Evolutionary conservation across 2,113 vertebrate genomes (phyloP).

Genomic region (Fregetta grallaria): DNA sequence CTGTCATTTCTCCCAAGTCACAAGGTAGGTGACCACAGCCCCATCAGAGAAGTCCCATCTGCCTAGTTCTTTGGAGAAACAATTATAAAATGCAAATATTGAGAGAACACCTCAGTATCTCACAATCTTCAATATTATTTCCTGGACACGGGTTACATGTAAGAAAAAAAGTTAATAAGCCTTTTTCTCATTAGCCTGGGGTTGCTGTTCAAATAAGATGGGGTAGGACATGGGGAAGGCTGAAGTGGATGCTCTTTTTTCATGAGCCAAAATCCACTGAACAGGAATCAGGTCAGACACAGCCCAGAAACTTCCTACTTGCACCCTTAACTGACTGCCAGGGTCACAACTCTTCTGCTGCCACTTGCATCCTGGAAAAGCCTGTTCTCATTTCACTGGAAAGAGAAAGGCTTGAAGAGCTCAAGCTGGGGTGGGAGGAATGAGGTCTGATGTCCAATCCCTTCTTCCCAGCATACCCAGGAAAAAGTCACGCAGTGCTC

Average conservation of each 20-base stretch:
- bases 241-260: not conserved
- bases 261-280: not conserved
- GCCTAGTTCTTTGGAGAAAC: conserved; percentile 40
- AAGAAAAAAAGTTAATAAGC: conserved; percentile 33
- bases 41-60: not conserved
- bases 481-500: not conserved
- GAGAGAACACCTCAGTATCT: not conserved
- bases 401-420: not conserved
- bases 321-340: not conserved
- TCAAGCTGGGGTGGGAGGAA: not conserved
- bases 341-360: not conserved
- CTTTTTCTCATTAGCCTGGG: not conserved
- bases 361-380: not conserved
- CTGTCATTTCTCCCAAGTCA: not conserved
- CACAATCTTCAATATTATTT: conserved; percentile 33
- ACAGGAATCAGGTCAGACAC: not conserved
- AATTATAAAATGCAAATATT: conserved; percentile 69
- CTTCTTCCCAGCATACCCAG: not conserved
- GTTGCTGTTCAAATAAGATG: conserved; percentile 17
- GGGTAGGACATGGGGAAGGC: not conserved
- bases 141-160: not conserved
- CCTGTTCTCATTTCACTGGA: not conserved
- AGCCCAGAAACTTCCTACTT: not conserved
- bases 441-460: not conserved
- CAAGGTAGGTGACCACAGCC: not conserved